These are phyloP conservation scores for Cranoglanis bouderius DNA, from an alignment of 2,113 vertebrate genomes.

Conservation along the genomic window DNA sequence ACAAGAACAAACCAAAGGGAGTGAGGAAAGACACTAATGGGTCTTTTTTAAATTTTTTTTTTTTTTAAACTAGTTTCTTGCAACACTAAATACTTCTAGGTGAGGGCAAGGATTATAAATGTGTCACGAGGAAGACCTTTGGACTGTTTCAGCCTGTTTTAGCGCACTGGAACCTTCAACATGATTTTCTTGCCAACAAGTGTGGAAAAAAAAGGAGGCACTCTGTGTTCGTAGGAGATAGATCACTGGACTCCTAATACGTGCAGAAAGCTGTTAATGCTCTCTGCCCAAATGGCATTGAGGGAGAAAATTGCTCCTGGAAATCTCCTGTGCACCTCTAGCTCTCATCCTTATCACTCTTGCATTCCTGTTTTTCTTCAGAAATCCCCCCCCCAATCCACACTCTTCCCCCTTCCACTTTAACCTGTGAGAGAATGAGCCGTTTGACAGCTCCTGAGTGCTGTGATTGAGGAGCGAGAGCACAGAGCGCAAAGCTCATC, in stretches of 20 bases:
- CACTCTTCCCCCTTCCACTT: slow-evolving; percentile 14
- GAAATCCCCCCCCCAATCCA: neutral
- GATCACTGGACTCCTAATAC: neutral
- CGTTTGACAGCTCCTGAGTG: slow-evolving; percentile 18
- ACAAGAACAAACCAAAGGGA: neutral
- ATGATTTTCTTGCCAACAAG: neutral
- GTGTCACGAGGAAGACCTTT: slow-evolving; percentile 1
- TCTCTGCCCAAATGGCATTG: slow-evolving; percentile 3
- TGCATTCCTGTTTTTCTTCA: neutral
- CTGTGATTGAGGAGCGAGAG: slow-evolving; percentile 33
- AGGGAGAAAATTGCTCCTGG: neutral
- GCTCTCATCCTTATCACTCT: neutral
- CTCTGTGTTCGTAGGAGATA: neutral
- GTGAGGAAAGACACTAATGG: neutral
- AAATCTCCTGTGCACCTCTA: neutral
- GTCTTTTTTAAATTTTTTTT: neutral
- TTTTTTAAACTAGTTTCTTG: no score
- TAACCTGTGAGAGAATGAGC: slow-evolving; percentile 17
- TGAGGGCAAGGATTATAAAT: slow-evolving; percentile 7
- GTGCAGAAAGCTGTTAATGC: neutral
- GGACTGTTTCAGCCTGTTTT: neutral
- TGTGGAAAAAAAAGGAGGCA: neutral
- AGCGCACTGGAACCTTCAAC: neutral
- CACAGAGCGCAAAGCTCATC: slow-evolving; percentile 28
- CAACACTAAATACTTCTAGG: neutral